Percentiles rank a stretch among this genome's conserved stretches.
phyloP scores from a whole-genome alignment of 2,888 invertebrate genomes.

The Stenichneumon culpator region DNA sequence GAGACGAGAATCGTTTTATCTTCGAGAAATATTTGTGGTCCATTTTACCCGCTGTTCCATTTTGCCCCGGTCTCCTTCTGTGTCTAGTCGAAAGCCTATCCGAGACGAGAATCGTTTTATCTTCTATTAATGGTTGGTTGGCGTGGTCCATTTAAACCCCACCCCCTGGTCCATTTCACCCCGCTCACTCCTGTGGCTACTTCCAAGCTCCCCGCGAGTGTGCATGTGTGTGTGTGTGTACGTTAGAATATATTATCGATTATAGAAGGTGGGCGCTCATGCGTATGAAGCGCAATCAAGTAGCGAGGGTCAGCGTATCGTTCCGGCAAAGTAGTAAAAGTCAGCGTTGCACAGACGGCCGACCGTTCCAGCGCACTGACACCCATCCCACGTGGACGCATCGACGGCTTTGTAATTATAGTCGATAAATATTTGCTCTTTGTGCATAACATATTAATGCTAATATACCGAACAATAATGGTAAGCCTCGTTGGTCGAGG shows the following conservation, averaged over 20 bases:
- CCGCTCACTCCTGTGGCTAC: not conserved
- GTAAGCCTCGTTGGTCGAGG: not conserved
- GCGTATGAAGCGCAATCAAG: conserved; percentile 63
- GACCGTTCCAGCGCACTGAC: not conserved
- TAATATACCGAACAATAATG: conserved; percentile 13
- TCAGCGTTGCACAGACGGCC: conserved; percentile 36
- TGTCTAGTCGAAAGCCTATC: not conserved
- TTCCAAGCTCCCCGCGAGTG: not conserved
- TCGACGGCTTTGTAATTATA: not conserved
- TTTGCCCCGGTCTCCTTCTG: not conserved
- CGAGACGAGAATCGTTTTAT: not conserved
- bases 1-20: too few relatives aligned
- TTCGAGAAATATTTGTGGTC: too few relatives aligned
- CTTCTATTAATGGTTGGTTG: not conserved
- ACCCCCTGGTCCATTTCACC: not conserved
- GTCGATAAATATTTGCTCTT: conserved; percentile 12
- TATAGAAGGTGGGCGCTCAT: conserved; percentile 29
- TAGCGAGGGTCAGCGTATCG: conserved; percentile 56
- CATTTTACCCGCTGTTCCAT: not conserved
- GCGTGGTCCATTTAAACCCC: not conserved
- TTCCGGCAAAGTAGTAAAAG: conserved; percentile 57
- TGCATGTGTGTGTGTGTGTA: not conserved
- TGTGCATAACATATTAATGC: conserved; percentile 20
- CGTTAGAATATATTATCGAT: conserved; percentile 53
- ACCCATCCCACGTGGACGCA: not conserved